Conservation (phyloP, 2,113 vertebrate species). For the Cyphomyrus discorhynchus region DNA sequence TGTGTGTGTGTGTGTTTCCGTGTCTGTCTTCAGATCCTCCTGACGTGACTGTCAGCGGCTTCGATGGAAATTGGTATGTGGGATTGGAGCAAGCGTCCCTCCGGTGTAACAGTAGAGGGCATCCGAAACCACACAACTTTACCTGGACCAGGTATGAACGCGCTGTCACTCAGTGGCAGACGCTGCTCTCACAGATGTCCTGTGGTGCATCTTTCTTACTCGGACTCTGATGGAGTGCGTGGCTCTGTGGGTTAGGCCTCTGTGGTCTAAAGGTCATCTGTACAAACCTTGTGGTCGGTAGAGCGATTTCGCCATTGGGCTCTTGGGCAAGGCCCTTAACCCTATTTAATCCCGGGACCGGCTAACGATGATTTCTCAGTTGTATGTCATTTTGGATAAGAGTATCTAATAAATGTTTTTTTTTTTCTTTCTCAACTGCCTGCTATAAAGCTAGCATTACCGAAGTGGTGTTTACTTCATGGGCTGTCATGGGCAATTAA, state of each 20-base stretch:
- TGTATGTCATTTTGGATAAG: neutral
- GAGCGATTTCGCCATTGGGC: neutral
- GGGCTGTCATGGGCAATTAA: neutral
- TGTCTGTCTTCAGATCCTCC: conserved; percentile 53
- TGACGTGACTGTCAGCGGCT: conserved; percentile 46
- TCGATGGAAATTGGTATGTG: conserved; percentile 41
- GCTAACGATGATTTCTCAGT: neutral
- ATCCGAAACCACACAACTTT: conserved; percentile 68
- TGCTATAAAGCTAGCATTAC: neutral
- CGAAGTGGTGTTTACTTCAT: neutral
- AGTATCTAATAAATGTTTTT: neutral
- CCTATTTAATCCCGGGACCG: neutral
- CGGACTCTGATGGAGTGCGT: neutral
- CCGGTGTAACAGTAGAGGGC: conserved; percentile 61
- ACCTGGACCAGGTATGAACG: conserved; percentile 72
- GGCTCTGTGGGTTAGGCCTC: neutral
- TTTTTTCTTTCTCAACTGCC: neutral
- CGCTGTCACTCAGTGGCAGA: neutral
- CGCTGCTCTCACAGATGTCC: neutral
- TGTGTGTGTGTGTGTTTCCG: conserved; percentile 23
- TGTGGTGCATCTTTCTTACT: neutral
- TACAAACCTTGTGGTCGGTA: neutral
- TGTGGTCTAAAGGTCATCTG: neutral
- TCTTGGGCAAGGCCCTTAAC: neutral
- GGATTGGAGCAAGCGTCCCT: conserved; percentile 49